phyloP scores from a whole-genome alignment of 1,140 invertebrate species.

The Paracyclopina nana region DNA sequence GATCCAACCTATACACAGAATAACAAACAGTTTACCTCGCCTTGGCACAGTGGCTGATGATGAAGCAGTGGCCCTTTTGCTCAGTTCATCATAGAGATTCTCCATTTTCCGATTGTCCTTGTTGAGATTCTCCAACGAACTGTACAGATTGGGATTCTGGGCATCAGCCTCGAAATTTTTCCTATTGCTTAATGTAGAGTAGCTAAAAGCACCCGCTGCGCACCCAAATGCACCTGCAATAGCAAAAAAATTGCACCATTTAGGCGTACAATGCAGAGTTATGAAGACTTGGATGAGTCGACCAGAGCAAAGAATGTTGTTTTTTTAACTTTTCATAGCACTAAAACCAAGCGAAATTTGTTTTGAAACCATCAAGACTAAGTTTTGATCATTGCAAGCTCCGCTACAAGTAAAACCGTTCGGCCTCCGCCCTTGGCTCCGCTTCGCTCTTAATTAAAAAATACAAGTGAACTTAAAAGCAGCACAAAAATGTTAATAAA shows the following conservation, averaged over 20 bases:
- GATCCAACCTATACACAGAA: too few species aligned
- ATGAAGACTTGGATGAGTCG: too few species aligned
- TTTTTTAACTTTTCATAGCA: neutral
- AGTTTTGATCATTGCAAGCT: neutral
- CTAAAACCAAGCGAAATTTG: neutral
- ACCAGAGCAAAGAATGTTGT: neutral
- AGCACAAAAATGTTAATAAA: too few species aligned
- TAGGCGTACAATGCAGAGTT: too few species aligned
- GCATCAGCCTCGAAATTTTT: constrained; percentile 5
- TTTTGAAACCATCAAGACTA: neutral
- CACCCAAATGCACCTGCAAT: constrained; percentile 9
- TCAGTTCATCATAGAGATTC: constrained; percentile 5
- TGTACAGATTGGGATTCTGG: constrained; percentile 5
- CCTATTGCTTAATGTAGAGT: constrained; percentile 18
- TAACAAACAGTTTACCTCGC: too few species aligned
- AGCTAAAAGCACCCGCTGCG: constrained; percentile 23
- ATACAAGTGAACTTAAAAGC: too few species aligned
- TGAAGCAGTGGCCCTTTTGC: neutral
- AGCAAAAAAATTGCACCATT: neutral
- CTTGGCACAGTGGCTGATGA: neutral
- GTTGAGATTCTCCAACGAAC: neutral
- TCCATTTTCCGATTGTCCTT: constrained; percentile 8
- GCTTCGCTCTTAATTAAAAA: too few species aligned
- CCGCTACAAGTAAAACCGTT: neutral
- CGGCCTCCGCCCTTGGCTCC: too few species aligned